A percentile compares a stretch with the other conserved stretches of the same genome.
These are phyloP conservation scores for Nasonia giraulti DNA, from an alignment of 1,140 invertebrate genomes.

Conservation along the genomic window DNA sequence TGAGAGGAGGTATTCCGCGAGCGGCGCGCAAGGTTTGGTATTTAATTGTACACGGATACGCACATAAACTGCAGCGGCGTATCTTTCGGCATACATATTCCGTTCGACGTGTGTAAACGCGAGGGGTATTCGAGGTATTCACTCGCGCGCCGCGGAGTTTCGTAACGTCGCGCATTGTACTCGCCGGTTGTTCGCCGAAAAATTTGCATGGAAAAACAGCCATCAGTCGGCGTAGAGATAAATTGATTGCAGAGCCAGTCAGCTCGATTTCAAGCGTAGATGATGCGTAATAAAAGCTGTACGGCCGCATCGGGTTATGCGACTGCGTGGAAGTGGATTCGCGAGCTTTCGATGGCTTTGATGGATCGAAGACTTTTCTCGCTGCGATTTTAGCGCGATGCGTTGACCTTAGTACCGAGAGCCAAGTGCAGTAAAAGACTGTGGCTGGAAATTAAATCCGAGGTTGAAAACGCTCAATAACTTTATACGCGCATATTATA, in stretches of 20 bases:
- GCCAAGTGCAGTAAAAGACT: no score
- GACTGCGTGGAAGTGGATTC: conserved; percentile 14
- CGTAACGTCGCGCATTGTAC: not conserved
- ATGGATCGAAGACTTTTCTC: no score
- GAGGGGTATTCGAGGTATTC: no score
- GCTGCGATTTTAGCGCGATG: no score
- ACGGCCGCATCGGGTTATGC: not conserved
- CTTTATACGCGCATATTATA: no score
- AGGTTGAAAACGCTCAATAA: no score
- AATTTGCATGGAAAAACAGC: not conserved
- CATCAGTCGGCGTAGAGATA: not conserved
- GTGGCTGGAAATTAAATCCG: no score
- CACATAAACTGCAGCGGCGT: conserved; percentile 26
- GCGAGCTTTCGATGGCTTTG: not conserved
- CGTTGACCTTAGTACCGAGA: no score
- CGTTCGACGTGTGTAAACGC: conserved; percentile 15
- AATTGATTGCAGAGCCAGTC: not conserved
- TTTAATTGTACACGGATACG: conserved; percentile 44
- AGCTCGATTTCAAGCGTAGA: conserved; percentile 1
- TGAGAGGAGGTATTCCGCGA: not conserved
- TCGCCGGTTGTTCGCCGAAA: no score
- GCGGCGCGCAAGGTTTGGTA: conserved; percentile 24
- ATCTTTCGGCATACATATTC: conserved; percentile 45
- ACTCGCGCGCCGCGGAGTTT: not conserved
- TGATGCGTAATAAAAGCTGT: not conserved